A percentile compares a stretch with the other conserved stretches of the same genome.
Evolutionary conservation across 2,113 vertebrate species (phyloP).

Genomic region (Ameiurus melas): DNA sequence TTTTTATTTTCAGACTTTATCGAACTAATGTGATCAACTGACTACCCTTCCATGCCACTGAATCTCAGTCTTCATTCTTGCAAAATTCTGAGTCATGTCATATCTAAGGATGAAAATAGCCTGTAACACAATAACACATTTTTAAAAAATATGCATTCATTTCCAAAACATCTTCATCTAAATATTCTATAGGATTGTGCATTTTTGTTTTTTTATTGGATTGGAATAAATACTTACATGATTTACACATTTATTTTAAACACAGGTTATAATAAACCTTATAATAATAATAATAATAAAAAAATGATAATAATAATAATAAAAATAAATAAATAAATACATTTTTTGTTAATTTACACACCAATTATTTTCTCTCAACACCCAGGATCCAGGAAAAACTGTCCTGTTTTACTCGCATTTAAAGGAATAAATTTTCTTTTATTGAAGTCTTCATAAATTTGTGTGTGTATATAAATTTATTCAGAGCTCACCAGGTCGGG

Average conservation of each 20-base stretch:
- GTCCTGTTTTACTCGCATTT: not conserved
- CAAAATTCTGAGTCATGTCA: not conserved
- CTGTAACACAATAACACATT: not conserved
- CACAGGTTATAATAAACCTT: not conserved
- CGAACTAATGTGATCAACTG: not conserved
- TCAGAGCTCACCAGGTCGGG: not conserved
- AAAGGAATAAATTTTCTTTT: not conserved
- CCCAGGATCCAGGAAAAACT: not conserved
- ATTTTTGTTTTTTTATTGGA: not conserved
- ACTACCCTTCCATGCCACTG: not conserved
- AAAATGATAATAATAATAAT: too few relatives aligned
- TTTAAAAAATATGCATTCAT: not conserved
- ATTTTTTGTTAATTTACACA: not conserved
- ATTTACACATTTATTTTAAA: not conserved
- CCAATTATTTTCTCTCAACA: not conserved
- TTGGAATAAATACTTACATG: not conserved
- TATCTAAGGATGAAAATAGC: not conserved
- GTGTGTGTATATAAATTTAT: not conserved
- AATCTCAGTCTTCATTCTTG: not conserved
- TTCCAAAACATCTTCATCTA: not conserved
- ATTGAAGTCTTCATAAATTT: not conserved
- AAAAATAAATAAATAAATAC: too few relatives aligned
- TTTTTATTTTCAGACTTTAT: not conserved
- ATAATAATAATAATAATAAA: not conserved
- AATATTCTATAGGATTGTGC: not conserved